Percentiles rank a stretch among this genome's conserved stretches.
phyloP scores from a whole-genome alignment of 2,888 invertebrate genomes.

The Ariolimax columbianus region DNA sequence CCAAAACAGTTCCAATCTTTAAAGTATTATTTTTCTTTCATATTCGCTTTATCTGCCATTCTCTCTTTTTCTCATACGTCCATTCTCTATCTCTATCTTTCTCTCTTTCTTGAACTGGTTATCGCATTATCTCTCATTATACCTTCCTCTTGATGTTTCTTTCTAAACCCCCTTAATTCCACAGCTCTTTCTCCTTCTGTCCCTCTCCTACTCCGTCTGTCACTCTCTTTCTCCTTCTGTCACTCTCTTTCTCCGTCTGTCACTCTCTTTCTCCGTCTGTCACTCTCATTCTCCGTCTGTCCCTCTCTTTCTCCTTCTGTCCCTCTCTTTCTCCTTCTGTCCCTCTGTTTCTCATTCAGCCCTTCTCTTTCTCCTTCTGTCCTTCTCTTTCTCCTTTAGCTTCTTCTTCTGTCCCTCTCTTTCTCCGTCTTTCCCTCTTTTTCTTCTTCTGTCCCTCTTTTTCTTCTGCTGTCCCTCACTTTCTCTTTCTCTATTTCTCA shows the following conservation, averaged over 20 bases:
- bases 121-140: not conserved
- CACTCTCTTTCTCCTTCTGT: not conserved
- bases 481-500: no score
- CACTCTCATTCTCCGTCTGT: not conserved
- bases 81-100: not conserved
- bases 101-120: not conserved
- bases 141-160: not conserved
- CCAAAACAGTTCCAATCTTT: no score
- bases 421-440: not conserved
- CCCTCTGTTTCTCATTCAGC: no score
- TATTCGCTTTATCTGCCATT: not conserved
- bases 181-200: not conserved
- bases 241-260: not conserved
- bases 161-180: not conserved
- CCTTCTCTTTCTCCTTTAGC: no score
- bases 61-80: not conserved
- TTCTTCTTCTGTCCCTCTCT: no score
- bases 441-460: not conserved
- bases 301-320: no score
- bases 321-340: no score
- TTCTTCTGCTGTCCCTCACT: no score
- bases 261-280: not conserved
- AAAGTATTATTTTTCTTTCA: no score
- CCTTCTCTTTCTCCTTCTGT: no score
- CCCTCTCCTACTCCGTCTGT: conserved; percentile 13